These are phyloP conservation scores for Melitaea cinxia DNA, from an alignment of 1,140 invertebrate genomes.

Conservation along the genomic window DNA sequence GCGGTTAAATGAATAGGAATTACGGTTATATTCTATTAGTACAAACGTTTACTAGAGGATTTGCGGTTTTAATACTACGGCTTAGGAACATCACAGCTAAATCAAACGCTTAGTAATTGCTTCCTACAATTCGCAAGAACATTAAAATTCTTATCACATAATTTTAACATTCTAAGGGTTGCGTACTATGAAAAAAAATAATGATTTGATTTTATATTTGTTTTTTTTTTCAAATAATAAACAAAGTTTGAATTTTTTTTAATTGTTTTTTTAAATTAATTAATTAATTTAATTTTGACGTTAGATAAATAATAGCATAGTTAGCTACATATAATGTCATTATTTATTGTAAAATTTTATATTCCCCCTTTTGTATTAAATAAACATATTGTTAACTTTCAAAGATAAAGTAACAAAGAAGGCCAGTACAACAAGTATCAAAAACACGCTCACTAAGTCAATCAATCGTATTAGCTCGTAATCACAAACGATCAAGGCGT, in stretches of 20 bases:
- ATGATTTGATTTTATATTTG: background rate
- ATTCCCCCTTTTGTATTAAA: too few relatives aligned
- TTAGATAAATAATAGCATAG: too few relatives aligned
- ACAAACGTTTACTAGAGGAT: constrained; percentile 5
- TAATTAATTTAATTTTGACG: too few relatives aligned
- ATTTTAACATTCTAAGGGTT: background rate
- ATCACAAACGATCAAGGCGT: constrained; percentile 14
- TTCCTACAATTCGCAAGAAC: background rate
- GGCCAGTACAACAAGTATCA: background rate
- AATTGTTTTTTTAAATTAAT: too few relatives aligned
- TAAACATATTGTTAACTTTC: too few relatives aligned
- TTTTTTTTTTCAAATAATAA: too few relatives aligned
- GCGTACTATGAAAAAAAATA: background rate
- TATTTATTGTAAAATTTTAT: too few relatives aligned
- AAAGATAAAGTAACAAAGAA: too few relatives aligned
- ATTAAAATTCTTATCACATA: constrained; percentile 3
- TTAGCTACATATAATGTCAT: too few relatives aligned
- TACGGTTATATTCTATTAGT: constrained; percentile 16
- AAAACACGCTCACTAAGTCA: constrained; percentile 3
- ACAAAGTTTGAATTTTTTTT: too few relatives aligned
- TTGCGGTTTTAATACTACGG: constrained; percentile 12
- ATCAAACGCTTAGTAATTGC: background rate
- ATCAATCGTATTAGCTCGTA: constrained; percentile 9
- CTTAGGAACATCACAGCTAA: background rate
- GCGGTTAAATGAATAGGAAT: background rate